Base-by-base conservation (phyloP, 2,888 invertebrate genomes). In the Dolichopus griseipennis region DNA sequence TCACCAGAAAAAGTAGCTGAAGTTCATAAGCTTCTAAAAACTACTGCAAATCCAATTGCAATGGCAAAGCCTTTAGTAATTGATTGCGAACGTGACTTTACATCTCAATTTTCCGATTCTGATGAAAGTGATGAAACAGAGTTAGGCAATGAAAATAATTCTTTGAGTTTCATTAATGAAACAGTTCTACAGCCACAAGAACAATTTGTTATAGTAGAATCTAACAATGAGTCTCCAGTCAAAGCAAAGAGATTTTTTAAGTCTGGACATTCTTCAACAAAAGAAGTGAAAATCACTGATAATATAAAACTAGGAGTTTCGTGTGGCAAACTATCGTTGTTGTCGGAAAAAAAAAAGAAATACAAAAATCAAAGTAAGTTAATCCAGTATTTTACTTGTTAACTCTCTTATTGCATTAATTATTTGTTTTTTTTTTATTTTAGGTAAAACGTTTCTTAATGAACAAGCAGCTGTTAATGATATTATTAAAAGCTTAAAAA, bases 401-500 rank as follows among this genome's bases (percentile, higher is more conserved):
- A 5, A 12, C 37, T n/a, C n/a, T n/a, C n/a, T n/a, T n/a, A n/a
- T n/a, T n/a, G n/a, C n/a, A n/a, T n/a, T n/a, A n/a, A n/a, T 41
- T 68, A n/a, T 2, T 33, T n/a, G 10, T 62, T 67, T 66, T 41
- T 67, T 65, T 70, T 65, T 43, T 65, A 52, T 70, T 72, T 68
- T 72, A 41, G 75, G 73, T 0, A 75, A 75, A 65, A 75, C 74
- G 67, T 80, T 80, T 66, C 75, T 79, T 5, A 76, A 75, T 12
- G 81, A 80, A 69, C 80, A 79, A 69, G 79, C 78, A 20, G 78
- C 75, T 22, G 79, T 80, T 6, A 76, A 80, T 70, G 78, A 78
- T 5, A 80, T 80, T 52, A 71, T 80, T 2, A 76, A 78, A 33
- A 78, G 77, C 70, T 69, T 80, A 1, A 76, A 78, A 34, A 74